Evolutionary conservation across 2,113 vertebrate species (phyloP).

Genomic region (Paradoxurus hermaphroditus): DNA sequence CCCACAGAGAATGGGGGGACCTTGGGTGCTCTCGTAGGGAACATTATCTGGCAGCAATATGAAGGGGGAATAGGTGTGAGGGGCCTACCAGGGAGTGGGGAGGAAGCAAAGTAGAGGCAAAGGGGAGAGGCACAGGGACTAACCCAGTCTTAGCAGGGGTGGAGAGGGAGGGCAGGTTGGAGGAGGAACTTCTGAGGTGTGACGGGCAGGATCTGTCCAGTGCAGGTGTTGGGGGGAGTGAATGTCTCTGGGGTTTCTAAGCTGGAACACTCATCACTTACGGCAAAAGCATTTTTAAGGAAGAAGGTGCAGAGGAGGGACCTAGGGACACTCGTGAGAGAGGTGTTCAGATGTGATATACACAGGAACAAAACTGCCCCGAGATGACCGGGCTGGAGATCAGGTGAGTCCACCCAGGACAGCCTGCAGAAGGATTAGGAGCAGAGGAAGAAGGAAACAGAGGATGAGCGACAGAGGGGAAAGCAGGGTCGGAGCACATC

Average conservation of each 20-base stretch:
- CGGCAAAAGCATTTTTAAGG: neutral
- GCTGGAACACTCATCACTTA: neutral
- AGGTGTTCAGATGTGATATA: neutral
- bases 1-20: neutral
- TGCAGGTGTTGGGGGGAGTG: no score
- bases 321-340: neutral
- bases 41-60: neutral
- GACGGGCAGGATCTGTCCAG: neutral
- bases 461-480: neutral
- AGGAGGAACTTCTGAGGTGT: neutral
- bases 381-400: neutral
- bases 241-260: neutral
- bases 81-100: neutral
- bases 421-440: neutral
- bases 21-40: neutral
- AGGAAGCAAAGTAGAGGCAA: neutral
- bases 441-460: neutral
- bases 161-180: neutral
- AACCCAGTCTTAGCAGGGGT: neutral
- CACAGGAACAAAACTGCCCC: neutral
- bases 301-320: neutral
- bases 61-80: neutral
- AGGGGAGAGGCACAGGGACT: neutral
- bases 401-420: neutral
- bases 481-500: no score